phyloP scores from a whole-genome alignment of 2,888 invertebrate species.

The Periphyllus acericola region DNA sequence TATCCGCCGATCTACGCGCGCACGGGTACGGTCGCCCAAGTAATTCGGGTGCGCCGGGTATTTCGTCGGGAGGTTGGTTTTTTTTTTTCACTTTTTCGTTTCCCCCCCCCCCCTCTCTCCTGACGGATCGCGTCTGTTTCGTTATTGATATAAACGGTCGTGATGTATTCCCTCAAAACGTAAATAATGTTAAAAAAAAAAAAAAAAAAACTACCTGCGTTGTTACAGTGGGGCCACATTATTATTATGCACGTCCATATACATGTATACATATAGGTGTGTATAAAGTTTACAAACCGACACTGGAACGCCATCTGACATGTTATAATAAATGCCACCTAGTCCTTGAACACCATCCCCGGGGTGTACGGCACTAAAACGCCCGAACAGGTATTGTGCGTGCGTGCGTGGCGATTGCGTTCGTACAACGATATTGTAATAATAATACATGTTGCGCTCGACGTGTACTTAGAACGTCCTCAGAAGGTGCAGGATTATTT shows the following conservation, averaged over 20 bases:
- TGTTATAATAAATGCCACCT: constrained; percentile 19
- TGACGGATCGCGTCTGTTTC: constrained; percentile 13
- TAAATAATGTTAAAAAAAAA: background rate
- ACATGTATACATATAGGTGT: too few species aligned
- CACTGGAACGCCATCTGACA: background rate
- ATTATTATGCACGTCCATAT: too few species aligned
- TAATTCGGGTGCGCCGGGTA: constrained; percentile 46
- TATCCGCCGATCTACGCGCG: background rate
- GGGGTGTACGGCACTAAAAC: constrained; percentile 13
- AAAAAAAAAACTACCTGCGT: background rate
- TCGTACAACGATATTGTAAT: background rate
- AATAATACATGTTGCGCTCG: too few species aligned
- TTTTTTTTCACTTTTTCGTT: too few species aligned
- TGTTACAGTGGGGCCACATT: too few species aligned
- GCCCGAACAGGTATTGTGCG: background rate
- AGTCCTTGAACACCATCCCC: constrained; percentile 34
- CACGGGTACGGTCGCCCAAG: background rate
- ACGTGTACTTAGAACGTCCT: too few species aligned
- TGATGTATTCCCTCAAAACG: constrained; percentile 18
- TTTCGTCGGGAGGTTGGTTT: constrained; percentile 11
- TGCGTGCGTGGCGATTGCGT: background rate
- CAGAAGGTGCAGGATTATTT: too few species aligned
- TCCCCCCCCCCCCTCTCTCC: background rate
- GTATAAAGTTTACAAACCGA: background rate
- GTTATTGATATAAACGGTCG: background rate